Percentiles rank a stretch among this genome's conserved stretches.
phyloP scores from a whole-genome alignment of 2,888 invertebrate species.

The Drosophila nr. perissopoda region DNA sequence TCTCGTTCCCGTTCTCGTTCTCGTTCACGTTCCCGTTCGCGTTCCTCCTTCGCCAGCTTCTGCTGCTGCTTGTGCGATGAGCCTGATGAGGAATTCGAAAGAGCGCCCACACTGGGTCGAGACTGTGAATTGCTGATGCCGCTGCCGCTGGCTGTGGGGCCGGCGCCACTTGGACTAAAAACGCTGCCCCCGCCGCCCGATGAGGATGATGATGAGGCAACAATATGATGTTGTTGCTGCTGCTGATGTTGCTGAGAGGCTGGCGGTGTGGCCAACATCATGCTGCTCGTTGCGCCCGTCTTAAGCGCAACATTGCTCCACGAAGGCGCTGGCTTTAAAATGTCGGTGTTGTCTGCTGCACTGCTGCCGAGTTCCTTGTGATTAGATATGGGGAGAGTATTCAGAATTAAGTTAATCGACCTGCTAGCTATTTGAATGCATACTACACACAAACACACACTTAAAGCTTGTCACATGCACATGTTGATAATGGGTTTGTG shows the following conservation, averaged over 20 bases:
- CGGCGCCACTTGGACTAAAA: constrained; percentile 66
- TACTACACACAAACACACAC: constrained; percentile 38
- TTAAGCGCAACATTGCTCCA: constrained; percentile 85
- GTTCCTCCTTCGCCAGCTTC: constrained; percentile 45
- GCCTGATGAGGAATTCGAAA: constrained; percentile 81
- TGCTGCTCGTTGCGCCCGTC: constrained; percentile 85
- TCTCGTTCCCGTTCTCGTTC: constrained; percentile 36
- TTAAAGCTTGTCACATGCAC: constrained; percentile 58
- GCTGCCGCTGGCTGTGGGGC: constrained; percentile 46
- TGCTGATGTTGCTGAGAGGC: constrained; percentile 72
- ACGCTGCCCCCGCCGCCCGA: constrained; percentile 77
- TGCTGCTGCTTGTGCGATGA: constrained; percentile 78
- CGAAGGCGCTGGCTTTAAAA: constrained; percentile 87
- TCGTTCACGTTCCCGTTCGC: constrained; percentile 33
- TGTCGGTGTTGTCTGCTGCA: constrained; percentile 82
- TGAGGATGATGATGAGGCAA: constrained; percentile 76
- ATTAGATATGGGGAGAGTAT: background rate
- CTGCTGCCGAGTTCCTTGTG: constrained; percentile 83
- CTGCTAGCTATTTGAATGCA: background rate
- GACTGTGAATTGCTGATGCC: constrained; percentile 66
- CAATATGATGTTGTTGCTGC: constrained; percentile 71
- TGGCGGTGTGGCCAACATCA: constrained; percentile 79
- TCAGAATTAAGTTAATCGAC: background rate
- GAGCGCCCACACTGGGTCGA: constrained; percentile 81
- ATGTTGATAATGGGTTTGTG: constrained; percentile 2